A percentile compares a stretch with the other conserved stretches of the same genome.
These are phyloP conservation scores for Leuciscus idus DNA, from an alignment of 2,113 vertebrate species.

Conservation along the genomic window DNA sequence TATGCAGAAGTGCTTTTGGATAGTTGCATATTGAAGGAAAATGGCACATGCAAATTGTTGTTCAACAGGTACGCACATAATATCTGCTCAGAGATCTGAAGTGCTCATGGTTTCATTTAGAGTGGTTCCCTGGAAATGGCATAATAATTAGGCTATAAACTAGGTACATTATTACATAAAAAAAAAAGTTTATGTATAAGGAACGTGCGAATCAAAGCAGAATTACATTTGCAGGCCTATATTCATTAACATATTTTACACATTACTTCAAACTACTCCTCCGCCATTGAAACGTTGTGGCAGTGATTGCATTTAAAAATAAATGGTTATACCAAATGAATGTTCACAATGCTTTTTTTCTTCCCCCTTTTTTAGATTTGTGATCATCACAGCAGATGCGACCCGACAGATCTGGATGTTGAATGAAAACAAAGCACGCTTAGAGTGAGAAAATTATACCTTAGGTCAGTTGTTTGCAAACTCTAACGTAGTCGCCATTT, in stretches of 20 bases:
- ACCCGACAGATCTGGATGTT: conserved; percentile 9
- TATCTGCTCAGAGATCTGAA: background rate
- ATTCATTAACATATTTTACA: conserved; percentile 4
- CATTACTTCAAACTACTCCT: background rate
- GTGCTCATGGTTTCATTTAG: background rate
- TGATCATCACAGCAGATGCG: conserved; percentile 28
- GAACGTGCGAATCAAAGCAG: background rate
- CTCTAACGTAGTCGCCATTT: conserved; percentile 14
- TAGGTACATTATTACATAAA: background rate
- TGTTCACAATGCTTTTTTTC: background rate
- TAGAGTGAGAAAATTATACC: conserved; percentile 31
- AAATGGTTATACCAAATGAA: conserved; percentile 1
- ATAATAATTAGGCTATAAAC: background rate
- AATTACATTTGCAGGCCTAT: background rate
- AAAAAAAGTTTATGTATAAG: background rate
- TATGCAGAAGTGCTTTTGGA: background rate
- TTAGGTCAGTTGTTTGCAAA: conserved; percentile 24
- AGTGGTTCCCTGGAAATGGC: background rate
- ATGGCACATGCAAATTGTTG: background rate
- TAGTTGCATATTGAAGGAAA: background rate
- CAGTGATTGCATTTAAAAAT: background rate
- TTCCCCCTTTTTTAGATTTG: background rate
- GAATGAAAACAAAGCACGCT: conserved; percentile 23
- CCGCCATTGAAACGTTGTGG: background rate
- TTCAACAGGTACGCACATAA: background rate